Conservation (phyloP, 2,888 invertebrate species). For the Drosophila putrida region DNA sequence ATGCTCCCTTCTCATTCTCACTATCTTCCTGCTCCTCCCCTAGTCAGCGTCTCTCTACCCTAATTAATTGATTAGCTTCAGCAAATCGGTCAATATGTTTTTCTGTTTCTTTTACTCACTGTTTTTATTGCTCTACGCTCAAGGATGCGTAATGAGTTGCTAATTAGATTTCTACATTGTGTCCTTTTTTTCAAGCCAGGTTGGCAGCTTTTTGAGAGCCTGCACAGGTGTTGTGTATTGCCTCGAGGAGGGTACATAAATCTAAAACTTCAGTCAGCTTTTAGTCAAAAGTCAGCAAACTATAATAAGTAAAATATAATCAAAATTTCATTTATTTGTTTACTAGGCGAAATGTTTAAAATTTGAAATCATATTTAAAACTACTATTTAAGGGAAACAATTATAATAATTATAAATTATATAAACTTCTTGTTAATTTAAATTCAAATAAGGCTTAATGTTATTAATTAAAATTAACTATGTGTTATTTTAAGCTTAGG, state of each 20-base stretch:
- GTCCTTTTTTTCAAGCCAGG: conserved; percentile 37
- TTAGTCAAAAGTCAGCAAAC: conserved; percentile 17
- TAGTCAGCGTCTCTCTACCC: conserved; percentile 45
- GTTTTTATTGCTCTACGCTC: conserved; percentile 54
- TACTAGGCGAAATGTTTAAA: too few species aligned
- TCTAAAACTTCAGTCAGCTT: not conserved
- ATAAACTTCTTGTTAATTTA: too few species aligned
- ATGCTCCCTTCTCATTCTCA: not conserved
- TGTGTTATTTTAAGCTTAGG: too few species aligned
- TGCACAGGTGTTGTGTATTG: conserved; percentile 37
- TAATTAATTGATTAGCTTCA: conserved; percentile 85
- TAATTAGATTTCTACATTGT: conserved; percentile 82
- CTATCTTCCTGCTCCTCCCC: conserved; percentile 26
- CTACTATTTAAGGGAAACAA: too few species aligned
- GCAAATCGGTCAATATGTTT: conserved; percentile 84
- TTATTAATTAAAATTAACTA: too few species aligned
- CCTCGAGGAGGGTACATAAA: not conserved
- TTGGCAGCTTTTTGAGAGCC: conserved; percentile 32
- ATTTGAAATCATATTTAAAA: too few species aligned
- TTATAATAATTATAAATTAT: too few species aligned
- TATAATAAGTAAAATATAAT: not conserved
- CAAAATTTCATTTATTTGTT: not conserved
- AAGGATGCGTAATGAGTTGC: conserved; percentile 79
- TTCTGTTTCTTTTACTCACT: conserved; percentile 42
- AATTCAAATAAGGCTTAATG: too few species aligned